Evolutionary conservation across 2,888 invertebrate genomes (phyloP), one percentile per base, ranked within the genome.

Genomic region (Eupithecia inturbata): DNA sequence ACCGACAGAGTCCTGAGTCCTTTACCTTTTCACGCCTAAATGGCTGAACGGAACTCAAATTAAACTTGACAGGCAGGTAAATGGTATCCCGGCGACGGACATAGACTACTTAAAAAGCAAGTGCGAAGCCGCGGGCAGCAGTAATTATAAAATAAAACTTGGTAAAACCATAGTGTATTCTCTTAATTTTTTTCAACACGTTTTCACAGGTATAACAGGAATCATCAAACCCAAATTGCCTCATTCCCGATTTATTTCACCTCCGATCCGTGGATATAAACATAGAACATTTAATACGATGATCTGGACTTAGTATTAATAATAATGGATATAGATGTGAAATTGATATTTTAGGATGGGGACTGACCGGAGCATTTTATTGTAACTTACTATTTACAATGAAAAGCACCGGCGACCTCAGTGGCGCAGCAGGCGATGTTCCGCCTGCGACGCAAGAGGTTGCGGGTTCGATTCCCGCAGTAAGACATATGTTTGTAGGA

Each of bases 231-330:
- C 14, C 28, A 71, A 57, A 45, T 53, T 19, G 69, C 53, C 53
- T 63, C 31, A 70, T 39, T 45, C 57, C 33, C 68, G 45, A 73
- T 64, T 74, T 70, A 70, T 71, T 76, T 74, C 71, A 79, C 73
- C 78, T 79, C 80, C 78, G 78, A 79, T 81, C 73, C 77, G 77
- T 81, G 64, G 62, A 62, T 72, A 85, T 86, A 87, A 85, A 88
- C 84, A 84, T 87, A 85, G 84, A 83, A 83, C 87, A 83, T 84
- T 86, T 88, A 88, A 89, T 88, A 83, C 86, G 81, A 83, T 84
- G 82, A 85, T 90, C 70, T 26, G 33, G 68, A 41, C 45, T 67
- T n/a, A 31, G 16, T 28, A n/a, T 22, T 12, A 1, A 22, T 12
- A 1, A 22, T 14, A 28, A 71, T 26, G 14, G 39, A n/a, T 39